Evolutionary conservation across 1,140 invertebrate species (phyloP), one percentile per base, ranked within the genome.

Genomic region (Caenorhabditis remanei): DNA sequence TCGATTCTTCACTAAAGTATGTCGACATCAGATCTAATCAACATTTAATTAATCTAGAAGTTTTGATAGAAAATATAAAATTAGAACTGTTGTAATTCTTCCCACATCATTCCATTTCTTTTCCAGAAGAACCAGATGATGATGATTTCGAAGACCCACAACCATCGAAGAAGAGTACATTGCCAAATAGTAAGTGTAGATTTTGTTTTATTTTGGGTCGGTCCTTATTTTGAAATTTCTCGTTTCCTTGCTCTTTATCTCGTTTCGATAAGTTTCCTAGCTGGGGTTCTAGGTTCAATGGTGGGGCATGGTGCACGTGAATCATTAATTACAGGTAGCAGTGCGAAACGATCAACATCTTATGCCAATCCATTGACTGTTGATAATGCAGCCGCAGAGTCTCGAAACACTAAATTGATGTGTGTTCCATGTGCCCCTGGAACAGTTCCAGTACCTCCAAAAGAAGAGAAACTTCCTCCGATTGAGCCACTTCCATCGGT

Each of bases 261-360:
- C 41, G 41, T 79, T 48, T 50, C 41, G 43, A 79, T 79, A 79
- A 79, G 71, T 79, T 79, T 79, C 19, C 71, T 21, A 50, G 71
- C 46, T 3, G 61, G 40, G 71, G 71, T 7, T 50, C 71, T 71
- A 71, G 65, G 71, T 79, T 79, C 40, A 71, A 71, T 43, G 71
- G 71, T 79, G 71, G 71, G 71, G 71, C 46, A 50, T 79, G 71
- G 71, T 79, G 71, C 71, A 79, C 71, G 71, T 79, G 71, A 79
- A 50, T 50, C 43, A 50, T 79, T 79, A 2, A 48, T 79, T 79
- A n/a, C 71, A 79, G 71, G 71, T 53, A 43, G 43, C 43, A 79
- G 46, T 53, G 43, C 71, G 9, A 79, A 79, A 50, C 43, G 71
- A 50, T 79, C 71, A 50, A 24, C 71, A 5, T 79, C 71, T 21